Conservation (phyloP, 2,888 invertebrate species). For the Frankliniella intonsa region DNA sequence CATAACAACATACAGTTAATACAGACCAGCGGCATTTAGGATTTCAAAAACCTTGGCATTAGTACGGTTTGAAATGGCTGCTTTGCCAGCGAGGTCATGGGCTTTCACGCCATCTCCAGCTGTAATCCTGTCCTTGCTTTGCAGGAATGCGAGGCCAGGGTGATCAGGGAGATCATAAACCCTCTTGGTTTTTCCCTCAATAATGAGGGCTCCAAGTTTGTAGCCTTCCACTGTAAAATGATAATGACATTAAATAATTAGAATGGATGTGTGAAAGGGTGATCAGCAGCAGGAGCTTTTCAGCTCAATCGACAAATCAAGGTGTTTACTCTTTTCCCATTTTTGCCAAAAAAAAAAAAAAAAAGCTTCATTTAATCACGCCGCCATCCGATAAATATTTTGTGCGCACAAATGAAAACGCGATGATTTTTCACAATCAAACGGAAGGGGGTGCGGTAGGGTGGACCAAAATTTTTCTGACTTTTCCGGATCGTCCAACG, state of each 20-base stretch:
- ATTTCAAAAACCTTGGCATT: slow-evolving; percentile 88
- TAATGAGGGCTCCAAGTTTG: slow-evolving; percentile 68
- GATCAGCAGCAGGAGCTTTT: too few relatives aligned
- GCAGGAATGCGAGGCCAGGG: slow-evolving; percentile 67
- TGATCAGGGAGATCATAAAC: slow-evolving; percentile 70
- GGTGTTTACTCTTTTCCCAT: too few relatives aligned
- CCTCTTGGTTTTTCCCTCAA: slow-evolving; percentile 92
- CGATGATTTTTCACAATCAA: too few relatives aligned
- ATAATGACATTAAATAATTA: slow-evolving; percentile 9
- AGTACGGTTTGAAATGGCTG: slow-evolving; percentile 87
- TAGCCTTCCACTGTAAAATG: slow-evolving; percentile 58
- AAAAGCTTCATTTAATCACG: too few relatives aligned
- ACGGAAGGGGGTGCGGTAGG: too few relatives aligned
- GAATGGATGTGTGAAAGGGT: not conserved
- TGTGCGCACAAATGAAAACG: too few relatives aligned
- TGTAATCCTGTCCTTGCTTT: slow-evolving; percentile 93
- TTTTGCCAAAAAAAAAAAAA: too few relatives aligned
- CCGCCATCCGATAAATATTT: too few relatives aligned
- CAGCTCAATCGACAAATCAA: too few relatives aligned
- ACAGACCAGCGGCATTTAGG: slow-evolving; percentile 65
- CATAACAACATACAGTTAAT: not conserved
- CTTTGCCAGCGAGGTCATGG: slow-evolving; percentile 87
- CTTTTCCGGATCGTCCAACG: too few relatives aligned
- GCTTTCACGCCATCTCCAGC: slow-evolving; percentile 95
- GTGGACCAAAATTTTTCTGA: too few relatives aligned